These are phyloP conservation scores for Oenanthe oenanthe DNA, from an alignment of 2,113 vertebrate genomes.

Conservation along the genomic window DNA sequence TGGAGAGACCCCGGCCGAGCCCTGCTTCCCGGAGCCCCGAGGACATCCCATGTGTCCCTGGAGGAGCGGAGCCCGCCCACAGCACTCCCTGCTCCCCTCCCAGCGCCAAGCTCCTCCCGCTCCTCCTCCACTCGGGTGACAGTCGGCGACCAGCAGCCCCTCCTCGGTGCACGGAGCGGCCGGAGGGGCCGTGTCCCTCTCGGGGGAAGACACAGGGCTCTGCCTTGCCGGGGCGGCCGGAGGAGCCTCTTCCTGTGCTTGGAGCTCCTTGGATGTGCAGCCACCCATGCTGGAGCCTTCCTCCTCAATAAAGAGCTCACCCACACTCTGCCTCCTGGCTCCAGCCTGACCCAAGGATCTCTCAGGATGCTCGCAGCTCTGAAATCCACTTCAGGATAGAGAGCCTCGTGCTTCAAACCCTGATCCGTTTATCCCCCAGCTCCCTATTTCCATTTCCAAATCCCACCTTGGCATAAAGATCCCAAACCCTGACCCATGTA, in stretches of 20 bases:
- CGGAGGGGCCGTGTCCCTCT: not conserved
- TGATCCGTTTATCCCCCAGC: not conserved
- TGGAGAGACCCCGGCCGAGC: not conserved
- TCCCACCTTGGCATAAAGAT: not conserved
- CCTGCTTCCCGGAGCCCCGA: not conserved
- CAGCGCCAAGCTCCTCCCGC: not conserved
- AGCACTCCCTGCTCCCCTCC: fast-evolving
- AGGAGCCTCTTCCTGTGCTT: not conserved
- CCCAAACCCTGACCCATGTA: not conserved
- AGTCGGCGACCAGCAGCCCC: not conserved
- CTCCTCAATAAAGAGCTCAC: slow-evolving; percentile 51
- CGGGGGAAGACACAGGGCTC: not conserved
- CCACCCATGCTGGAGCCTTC: not conserved
- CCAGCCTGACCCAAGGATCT: fast-evolving
- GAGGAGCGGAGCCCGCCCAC: not conserved
- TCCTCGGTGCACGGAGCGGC: not conserved
- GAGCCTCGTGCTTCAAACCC: not conserved
- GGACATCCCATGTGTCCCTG: not conserved
- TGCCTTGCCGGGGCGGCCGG: not conserved
- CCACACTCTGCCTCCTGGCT: not conserved
- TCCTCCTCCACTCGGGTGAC: not conserved
- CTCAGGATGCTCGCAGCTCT: not conserved
- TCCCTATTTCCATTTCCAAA: not conserved
- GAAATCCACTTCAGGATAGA: no score
- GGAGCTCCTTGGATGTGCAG: not conserved